phyloP scores from a whole-genome alignment of 1,140 invertebrate species.

The Cardiocondyla obscurior region DNA sequence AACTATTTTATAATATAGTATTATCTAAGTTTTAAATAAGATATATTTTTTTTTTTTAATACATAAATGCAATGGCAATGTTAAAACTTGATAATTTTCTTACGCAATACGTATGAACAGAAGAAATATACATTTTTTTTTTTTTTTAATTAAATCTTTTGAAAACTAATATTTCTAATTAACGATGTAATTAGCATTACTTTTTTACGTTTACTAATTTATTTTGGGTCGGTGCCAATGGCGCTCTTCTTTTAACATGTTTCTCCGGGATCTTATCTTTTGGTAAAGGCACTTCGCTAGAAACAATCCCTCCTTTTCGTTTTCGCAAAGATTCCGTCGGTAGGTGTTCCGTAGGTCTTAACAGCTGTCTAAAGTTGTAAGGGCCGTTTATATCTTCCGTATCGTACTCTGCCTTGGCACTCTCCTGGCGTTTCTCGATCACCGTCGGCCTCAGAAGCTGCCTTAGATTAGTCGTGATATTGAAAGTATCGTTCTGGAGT shows the following conservation, averaged over 20 bases:
- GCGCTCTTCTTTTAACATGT: constrained; percentile 79
- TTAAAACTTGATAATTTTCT: neutral
- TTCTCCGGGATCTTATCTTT: constrained; percentile 75
- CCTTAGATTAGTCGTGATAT: constrained; percentile 82
- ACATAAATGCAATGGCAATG: constrained; percentile 32
- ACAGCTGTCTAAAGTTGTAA: constrained; percentile 88
- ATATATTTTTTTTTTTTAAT: neutral
- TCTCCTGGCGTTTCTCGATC: constrained; percentile 77
- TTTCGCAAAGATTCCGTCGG: constrained; percentile 90
- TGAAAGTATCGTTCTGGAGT: constrained; percentile 67
- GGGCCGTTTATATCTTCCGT: constrained; percentile 86
- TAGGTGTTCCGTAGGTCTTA: constrained; percentile 87
- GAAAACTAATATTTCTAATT: neutral
- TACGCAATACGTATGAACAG: neutral
- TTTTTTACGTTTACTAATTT: constrained; percentile 60
- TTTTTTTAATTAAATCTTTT: neutral
- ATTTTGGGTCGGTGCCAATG: constrained; percentile 73
- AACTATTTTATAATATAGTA: neutral
- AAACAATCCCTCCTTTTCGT: constrained; percentile 83
- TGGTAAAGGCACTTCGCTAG: constrained; percentile 58
- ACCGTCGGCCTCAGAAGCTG: constrained; percentile 84
- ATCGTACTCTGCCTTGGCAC: constrained; percentile 75
- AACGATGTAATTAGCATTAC: constrained; percentile 25
- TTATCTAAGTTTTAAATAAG: neutral
- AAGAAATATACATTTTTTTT: neutral